Evolutionary conservation across 2,888 invertebrate genomes (phyloP).

Genomic region (Autographa gamma): DNA sequence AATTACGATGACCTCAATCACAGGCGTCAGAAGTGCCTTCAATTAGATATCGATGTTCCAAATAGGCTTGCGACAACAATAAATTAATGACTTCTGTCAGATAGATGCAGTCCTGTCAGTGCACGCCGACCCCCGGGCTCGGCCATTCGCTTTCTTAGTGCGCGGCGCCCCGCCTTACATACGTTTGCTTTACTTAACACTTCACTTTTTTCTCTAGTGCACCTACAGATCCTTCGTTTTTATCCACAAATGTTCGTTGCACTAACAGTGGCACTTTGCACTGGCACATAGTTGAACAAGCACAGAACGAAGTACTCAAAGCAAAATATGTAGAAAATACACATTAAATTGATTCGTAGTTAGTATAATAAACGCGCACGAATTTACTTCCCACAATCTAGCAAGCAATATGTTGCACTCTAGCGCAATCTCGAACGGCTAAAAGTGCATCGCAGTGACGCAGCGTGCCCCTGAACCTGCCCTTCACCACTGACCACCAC

Average conservation of each 20-base stretch:
- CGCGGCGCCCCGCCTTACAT: background rate
- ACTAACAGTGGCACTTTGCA: background rate
- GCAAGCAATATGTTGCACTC: conserved; percentile 53
- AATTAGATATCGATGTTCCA: background rate
- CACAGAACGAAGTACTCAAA: background rate
- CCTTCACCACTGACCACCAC: conserved; percentile 41
- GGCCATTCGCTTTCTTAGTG: background rate
- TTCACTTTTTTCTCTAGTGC: background rate
- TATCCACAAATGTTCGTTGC: background rate
- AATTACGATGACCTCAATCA: background rate
- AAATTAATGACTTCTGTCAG: background rate
- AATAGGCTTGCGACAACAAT: background rate
- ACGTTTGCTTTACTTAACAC: background rate
- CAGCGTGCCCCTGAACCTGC: conserved; percentile 69
- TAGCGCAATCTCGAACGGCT: conserved; percentile 55
- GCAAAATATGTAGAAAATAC: conserved; percentile 18
- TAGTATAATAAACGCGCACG: conserved; percentile 50
- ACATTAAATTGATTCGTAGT: conserved; percentile 21
- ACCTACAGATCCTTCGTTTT: background rate
- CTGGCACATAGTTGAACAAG: background rate
- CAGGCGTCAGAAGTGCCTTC: background rate
- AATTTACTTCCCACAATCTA: conserved; percentile 54
- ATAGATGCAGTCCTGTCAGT: background rate
- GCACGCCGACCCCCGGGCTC: background rate
- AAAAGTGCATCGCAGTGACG: conserved; percentile 69